Percentiles rank a stretch among this genome's conserved stretches.
phyloP scores from a whole-genome alignment of 2,888 invertebrate species.

The Pyrrhia umbra region DNA sequence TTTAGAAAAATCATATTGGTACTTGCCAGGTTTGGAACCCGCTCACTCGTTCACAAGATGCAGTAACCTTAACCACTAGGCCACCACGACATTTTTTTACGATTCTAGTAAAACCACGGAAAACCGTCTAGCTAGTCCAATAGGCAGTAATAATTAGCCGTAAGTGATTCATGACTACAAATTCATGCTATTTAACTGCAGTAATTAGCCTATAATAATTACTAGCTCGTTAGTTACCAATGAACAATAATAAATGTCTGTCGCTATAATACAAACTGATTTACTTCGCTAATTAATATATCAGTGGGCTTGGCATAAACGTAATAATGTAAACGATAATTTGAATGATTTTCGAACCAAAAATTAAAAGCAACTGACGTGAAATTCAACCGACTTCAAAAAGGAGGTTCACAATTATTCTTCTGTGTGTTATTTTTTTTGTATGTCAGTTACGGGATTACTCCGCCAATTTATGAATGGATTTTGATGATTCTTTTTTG shows the following conservation, averaged over 20 bases:
- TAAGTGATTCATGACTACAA: constrained; percentile 14
- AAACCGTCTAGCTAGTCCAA: neutral
- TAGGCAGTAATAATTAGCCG: constrained; percentile 3
- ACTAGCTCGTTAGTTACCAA: constrained; percentile 24
- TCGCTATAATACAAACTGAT: constrained; percentile 10
- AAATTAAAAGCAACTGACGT: too few species aligned
- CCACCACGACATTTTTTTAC: too few species aligned
- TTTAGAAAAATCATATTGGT: too few species aligned
- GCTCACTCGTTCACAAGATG: too few species aligned
- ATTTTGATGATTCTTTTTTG: too few species aligned
- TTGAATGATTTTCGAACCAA: neutral
- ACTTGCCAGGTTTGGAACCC: too few species aligned
- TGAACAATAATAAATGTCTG: constrained; percentile 31
- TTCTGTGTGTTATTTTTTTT: too few species aligned
- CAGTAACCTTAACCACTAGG: too few species aligned
- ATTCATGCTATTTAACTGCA: constrained; percentile 17
- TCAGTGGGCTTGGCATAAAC: constrained; percentile 7
- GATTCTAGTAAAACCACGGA: neutral
- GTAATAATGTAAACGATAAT: neutral
- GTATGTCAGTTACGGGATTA: too few species aligned
- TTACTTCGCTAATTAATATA: constrained; percentile 17
- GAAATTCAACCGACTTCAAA: too few species aligned
- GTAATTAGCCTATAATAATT: constrained; percentile 39
- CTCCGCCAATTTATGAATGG: too few species aligned
- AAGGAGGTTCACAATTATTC: too few species aligned